phyloP scores from a whole-genome alignment of 2,888 invertebrate species.

The Eudemis profundana region DNA sequence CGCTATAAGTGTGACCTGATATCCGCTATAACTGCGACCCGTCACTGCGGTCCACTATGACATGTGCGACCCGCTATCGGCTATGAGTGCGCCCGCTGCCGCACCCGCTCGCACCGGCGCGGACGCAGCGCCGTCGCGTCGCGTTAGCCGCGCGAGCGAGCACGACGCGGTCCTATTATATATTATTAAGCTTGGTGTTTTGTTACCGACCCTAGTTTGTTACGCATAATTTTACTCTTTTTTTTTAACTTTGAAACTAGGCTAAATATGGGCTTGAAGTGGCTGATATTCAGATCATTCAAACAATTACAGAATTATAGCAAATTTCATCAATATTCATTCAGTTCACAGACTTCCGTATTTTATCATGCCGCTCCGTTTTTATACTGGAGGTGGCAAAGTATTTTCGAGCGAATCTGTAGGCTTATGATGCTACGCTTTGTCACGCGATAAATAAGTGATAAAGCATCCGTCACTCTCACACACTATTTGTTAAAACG shows the following conservation, averaged over 20 bases:
- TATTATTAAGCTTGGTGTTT: slow-evolving; percentile 61
- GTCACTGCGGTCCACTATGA: neutral
- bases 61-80: neutral
- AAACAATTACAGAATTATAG: no score
- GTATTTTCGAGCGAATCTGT: no score
- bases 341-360: no score
- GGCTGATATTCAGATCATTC: neutral
- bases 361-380: no score
- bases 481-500: no score
- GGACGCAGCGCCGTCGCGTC: slow-evolving; percentile 62
- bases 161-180: slow-evolving; percentile 75
- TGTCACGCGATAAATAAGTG: no score
- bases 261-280: slow-evolving; percentile 11
- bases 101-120: slow-evolving; percentile 48
- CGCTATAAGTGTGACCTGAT: neutral
- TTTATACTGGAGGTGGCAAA: no score
- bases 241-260: slow-evolving; percentile 9
- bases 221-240: slow-evolving; percentile 9
- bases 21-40: neutral
- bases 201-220: slow-evolving; percentile 53
- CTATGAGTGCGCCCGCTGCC: slow-evolving; percentile 34
- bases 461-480: no score
- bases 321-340: no score
- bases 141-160: slow-evolving; percentile 71
- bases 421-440: no score